Evolutionary conservation across 2,113 vertebrate genomes (phyloP).

Genomic region (Crypturellus undulatus): DNA sequence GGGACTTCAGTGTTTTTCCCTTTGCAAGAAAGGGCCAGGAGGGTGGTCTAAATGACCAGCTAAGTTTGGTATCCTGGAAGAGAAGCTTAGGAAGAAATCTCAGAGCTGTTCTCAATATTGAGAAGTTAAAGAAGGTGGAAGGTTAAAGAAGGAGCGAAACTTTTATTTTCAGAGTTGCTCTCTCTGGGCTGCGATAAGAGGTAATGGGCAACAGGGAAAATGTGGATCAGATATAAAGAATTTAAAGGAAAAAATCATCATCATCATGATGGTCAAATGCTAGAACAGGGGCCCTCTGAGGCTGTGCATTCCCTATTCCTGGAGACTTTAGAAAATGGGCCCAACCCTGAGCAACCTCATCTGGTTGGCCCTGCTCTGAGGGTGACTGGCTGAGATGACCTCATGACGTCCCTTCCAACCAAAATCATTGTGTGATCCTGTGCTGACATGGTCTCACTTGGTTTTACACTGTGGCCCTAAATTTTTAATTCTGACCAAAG

Average conservation of each 20-base stretch:
- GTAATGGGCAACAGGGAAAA: not conserved
- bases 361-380: not conserved
- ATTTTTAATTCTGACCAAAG: slow-evolving; percentile 33
- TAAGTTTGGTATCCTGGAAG: not conserved
- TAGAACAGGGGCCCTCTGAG: not conserved
- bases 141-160: not conserved
- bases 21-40: not conserved
- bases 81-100: not conserved
- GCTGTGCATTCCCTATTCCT: not conserved
- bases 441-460: slow-evolving; percentile 9
- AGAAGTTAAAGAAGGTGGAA: not conserved
- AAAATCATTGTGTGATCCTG: not conserved
- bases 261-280: not conserved
- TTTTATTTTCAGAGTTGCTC: not conserved
- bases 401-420: slow-evolving; percentile 30
- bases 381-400: slow-evolving; percentile 39
- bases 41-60: not conserved
- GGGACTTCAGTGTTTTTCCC: not conserved
- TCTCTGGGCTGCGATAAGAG: not conserved
- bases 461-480: slow-evolving; percentile 18
- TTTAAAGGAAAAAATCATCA: not conserved
- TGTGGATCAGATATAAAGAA: not conserved
- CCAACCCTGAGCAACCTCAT: not conserved
- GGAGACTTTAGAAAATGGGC: not conserved
- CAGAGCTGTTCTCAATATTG: not conserved